These are phyloP conservation scores for Corydoras sp. DNA, from an alignment of 2,113 vertebrate genomes.

Conservation along the genomic window DNA sequence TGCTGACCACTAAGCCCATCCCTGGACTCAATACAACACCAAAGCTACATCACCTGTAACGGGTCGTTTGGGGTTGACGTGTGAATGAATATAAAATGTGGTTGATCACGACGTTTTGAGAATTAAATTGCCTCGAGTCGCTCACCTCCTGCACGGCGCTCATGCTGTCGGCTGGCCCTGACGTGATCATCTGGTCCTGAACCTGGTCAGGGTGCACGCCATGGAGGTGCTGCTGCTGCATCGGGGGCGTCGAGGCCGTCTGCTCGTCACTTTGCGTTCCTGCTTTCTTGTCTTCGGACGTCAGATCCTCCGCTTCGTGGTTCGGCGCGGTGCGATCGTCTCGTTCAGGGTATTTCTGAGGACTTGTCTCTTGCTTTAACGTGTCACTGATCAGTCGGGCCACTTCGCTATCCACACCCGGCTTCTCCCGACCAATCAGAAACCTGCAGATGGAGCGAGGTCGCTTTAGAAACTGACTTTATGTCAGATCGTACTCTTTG, in stretches of 20 bases:
- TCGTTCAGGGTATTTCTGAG: conserved; percentile 6
- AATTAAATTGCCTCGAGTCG: too few species aligned
- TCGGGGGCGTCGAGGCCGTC: neutral
- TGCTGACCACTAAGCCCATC: too few species aligned
- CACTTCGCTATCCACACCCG: conserved; percentile 83
- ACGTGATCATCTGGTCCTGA: neutral
- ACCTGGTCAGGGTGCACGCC: conserved; percentile 38
- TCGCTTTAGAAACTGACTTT: neutral
- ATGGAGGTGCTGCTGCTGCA: conserved; percentile 3
- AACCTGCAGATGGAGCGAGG: conserved; percentile 51
- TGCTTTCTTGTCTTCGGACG: neutral
- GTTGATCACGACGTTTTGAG: too few species aligned
- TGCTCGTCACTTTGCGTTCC: conserved; percentile 9
- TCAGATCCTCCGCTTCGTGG: neutral
- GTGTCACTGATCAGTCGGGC: conserved; percentile 84
- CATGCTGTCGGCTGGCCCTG: neutral
- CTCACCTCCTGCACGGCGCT: neutral
- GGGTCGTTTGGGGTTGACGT: too few species aligned
- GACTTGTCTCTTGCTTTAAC: conserved; percentile 75
- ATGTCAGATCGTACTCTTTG: too few species aligned
- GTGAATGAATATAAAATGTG: too few species aligned
- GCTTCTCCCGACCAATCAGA: conserved; percentile 80
- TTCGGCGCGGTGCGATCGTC: neutral
- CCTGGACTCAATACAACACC: too few species aligned
- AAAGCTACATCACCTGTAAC: too few species aligned